Base-by-base conservation (phyloP, 2,113 vertebrate genomes). In the Atrichornis clamosus region DNA sequence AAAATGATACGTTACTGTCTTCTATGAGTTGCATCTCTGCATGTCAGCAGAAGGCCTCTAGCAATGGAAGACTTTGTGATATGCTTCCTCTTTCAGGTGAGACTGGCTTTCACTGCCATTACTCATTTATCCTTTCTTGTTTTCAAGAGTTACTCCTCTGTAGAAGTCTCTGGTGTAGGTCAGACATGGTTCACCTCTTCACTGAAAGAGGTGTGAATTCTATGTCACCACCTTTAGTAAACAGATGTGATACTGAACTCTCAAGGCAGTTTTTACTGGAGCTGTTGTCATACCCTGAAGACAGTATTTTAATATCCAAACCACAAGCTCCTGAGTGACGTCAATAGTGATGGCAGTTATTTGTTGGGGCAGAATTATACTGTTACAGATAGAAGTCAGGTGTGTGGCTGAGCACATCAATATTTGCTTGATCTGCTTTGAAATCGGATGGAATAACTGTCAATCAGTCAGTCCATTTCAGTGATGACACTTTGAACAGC, bases 1-100 rank as follows among this genome's bases (percentile, higher is more conserved):
- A 98, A 56, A 97, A 98, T 89, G 98, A 98, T 93, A 96, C 93
- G 0, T 95, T 98, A 59, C 64, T 98, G 73, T 98, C 98, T 33
- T 97, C 96, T 39, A 75, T 94, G 92, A 95, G 81, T 27, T 89
- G 77, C 83, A 89, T 98, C 56, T 98, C 97, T 86, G 30, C 98
- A 26, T 93, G 87, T 62, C 97, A 97, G n/a, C 83, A 85, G 70
- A 91, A 97, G n/a, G 35, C 73, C 6, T 58, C 81, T 27, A 27
- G 87, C 15, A 80, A 49, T 23, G 81, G 44, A 67, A 79, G 56
- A n/a, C 70, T 73, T 35, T 21, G 21, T 62, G 81, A 83, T 18
- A 11, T 55, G 1, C 89, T 92, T 82, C 90, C 96, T 22, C 77
- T 98, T 86, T 97, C 98, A 97, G 98, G 98, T 99, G 97, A 92